Evolutionary conservation across 2,888 invertebrate genomes (phyloP), one percentile per base, ranked within the genome.

Genomic region (Polylopha cassiicola): DNA sequence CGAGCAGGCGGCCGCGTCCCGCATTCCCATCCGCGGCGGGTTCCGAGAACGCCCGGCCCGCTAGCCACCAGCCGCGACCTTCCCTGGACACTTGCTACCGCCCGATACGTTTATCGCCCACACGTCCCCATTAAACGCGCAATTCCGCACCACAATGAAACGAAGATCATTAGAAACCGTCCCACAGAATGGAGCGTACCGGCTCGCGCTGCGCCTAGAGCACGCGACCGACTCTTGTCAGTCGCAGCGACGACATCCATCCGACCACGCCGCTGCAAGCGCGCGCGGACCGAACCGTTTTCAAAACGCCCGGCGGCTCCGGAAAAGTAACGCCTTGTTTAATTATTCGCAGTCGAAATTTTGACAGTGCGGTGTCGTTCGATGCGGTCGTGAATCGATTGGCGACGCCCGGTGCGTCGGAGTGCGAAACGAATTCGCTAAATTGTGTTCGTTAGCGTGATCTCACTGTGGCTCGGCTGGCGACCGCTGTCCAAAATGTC

Each of bases 221-320:
- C 38, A n/a, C 58, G 52, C 62, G 51, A 52, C 63, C 60, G 48
- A 52, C 47, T 41, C 60, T 58, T 65, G 73, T 75, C 81, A 82
- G 82, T 82, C 74, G 67, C 56, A 55, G 53, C 73, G 63, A 67
- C 75, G 78, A 73, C 77, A 76, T 65, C 75, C 68, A 68, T 66
- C 68, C 65, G 74, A 68, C 70, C 61, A 67, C 71, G 72, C 64
- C 66, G 69, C 61, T 61, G 56, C 62, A 51, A 48, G 53, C 64
- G 68, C 58, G 66, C 61, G 67, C 62, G 55, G 55, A 48, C 49
- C 49, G 52, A 58, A 51, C 51, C 58, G 63, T 61, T 55, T 55
- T 61, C 60, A 56, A 48, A 55, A 32, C 43, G 45, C 43, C 44
- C 41, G 34, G 39, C 45, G 47, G 43, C 28, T 36, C 44, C 39